Percentiles rank a stretch among this genome's conserved stretches.
Evolutionary conservation across 2,797 vertebrate genomes (phyloP).

Genomic region (Sebastes kiyomatsui): DNA sequence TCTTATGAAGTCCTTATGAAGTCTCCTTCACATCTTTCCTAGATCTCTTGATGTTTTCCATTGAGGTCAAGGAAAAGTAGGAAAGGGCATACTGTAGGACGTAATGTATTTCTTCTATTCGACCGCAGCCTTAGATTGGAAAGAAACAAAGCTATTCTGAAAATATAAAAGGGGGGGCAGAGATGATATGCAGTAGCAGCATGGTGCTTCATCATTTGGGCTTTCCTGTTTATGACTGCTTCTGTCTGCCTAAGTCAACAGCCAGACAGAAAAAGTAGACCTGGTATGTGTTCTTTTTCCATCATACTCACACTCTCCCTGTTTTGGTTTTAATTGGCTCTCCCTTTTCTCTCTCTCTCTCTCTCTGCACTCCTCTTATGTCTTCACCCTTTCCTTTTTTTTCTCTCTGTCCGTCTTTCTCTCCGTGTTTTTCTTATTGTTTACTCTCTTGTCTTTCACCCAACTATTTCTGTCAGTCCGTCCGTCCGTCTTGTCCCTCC

Average conservation of each 20-base stretch:
- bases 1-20: background rate
- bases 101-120: background rate
- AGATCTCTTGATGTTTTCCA: background rate
- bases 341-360: slow-evolving; percentile 19
- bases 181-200: slow-evolving; percentile 26
- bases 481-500: slow-evolving; percentile 37
- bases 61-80: background rate
- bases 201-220: slow-evolving; percentile 58
- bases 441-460: slow-evolving; percentile 21
- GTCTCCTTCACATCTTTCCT: background rate
- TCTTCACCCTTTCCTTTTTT: background rate
- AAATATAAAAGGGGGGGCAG: background rate
- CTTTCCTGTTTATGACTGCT: slow-evolving; percentile 71
- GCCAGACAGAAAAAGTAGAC: slow-evolving; percentile 58
- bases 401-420: slow-evolving; percentile 20
- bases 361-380: slow-evolving; percentile 2
- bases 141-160: background rate
- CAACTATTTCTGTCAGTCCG: slow-evolving; percentile 31
- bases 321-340: slow-evolving; percentile 69
- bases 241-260: slow-evolving; percentile 68
- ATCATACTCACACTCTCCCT: slow-evolving; percentile 52
- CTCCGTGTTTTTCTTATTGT: slow-evolving; percentile 11
- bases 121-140: background rate
- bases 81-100: background rate
- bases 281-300: slow-evolving; percentile 60